phyloP scores from a whole-genome alignment of 2,797 vertebrate genomes.

The Serranus cabrilla region DNA sequence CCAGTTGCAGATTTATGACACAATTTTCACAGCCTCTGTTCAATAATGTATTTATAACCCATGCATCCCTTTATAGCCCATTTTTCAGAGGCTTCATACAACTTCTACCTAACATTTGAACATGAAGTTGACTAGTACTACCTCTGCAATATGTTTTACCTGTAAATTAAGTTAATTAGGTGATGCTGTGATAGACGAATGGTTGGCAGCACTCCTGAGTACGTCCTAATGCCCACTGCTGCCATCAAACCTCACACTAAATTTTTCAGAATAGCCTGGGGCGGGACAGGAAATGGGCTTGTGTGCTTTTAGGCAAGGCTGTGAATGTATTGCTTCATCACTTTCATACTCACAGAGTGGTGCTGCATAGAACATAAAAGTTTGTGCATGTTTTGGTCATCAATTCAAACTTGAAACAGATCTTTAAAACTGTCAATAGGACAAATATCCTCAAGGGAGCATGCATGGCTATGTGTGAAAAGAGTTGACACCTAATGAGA shows the following conservation, averaged over 20 bases:
- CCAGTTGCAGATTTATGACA: conserved; percentile 49
- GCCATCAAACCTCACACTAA: conserved; percentile 47
- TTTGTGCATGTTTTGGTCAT: background rate
- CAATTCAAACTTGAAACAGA: background rate
- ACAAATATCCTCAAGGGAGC: conserved; percentile 1
- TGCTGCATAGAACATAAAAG: background rate
- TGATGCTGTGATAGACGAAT: conserved; percentile 60
- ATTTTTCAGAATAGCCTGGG: conserved; percentile 52
- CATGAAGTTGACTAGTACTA: conserved; percentile 9
- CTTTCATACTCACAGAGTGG: background rate
- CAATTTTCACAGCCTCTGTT: conserved; percentile 44
- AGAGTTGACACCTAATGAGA: conserved; percentile 41
- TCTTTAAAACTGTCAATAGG: background rate
- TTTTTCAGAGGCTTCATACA: conserved; percentile 41
- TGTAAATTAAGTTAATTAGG: conserved; percentile 34
- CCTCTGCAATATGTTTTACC: conserved; percentile 31
- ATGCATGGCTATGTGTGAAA: conserved; percentile 33
- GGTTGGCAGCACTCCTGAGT: conserved; percentile 37
- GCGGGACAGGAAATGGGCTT: conserved; percentile 38
- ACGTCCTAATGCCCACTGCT: conserved; percentile 24
- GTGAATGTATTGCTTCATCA: conserved; percentile 37
- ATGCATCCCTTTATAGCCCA: conserved; percentile 42
- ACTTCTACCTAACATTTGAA: conserved; percentile 26
- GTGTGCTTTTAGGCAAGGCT: conserved; percentile 23
- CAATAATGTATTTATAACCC: conserved; percentile 51